Conservation (phyloP, 1,140 invertebrate species). For the Alviniconcha marisindica region DNA sequence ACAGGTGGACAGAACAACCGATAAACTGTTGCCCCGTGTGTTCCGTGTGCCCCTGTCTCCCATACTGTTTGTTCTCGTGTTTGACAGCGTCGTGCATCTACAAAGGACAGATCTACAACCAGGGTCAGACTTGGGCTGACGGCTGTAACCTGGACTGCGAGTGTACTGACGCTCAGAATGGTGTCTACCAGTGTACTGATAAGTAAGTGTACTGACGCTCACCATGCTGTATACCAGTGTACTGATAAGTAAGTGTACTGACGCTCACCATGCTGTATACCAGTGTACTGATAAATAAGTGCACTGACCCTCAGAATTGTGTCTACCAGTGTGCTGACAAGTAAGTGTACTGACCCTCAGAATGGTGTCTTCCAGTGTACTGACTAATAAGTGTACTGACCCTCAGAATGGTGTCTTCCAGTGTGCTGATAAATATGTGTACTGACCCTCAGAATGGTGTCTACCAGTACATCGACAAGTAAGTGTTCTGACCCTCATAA, state of each 20-base stretch:
- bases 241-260: conserved; percentile 52
- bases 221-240: conserved; percentile 61
- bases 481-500: too few relatives aligned
- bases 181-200: conserved; percentile 62
- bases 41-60: too few relatives aligned
- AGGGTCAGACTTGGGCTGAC: conserved; percentile 60
- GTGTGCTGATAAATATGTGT: too few relatives aligned
- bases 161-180: conserved; percentile 59
- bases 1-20: too few relatives aligned
- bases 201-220: conserved; percentile 46
- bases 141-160: conserved; percentile 63
- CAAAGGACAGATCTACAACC: conserved; percentile 53
- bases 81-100: conserved; percentile 52
- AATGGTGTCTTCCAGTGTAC: too few relatives aligned
- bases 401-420: too few relatives aligned
- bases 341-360: conserved; percentile 42
- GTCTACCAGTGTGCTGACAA: conserved; percentile 58
- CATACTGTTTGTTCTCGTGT: too few relatives aligned
- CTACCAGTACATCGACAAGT: too few relatives aligned
- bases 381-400: too few relatives aligned
- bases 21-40: too few relatives aligned
- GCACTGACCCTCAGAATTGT: conserved; percentile 38
- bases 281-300: conserved; percentile 59
- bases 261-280: conserved; percentile 53
- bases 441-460: too few relatives aligned